Evolutionary conservation across 2,888 invertebrate species (phyloP), one percentile per base, ranked within the genome.

Genomic region (Microplitis deprimator): DNA sequence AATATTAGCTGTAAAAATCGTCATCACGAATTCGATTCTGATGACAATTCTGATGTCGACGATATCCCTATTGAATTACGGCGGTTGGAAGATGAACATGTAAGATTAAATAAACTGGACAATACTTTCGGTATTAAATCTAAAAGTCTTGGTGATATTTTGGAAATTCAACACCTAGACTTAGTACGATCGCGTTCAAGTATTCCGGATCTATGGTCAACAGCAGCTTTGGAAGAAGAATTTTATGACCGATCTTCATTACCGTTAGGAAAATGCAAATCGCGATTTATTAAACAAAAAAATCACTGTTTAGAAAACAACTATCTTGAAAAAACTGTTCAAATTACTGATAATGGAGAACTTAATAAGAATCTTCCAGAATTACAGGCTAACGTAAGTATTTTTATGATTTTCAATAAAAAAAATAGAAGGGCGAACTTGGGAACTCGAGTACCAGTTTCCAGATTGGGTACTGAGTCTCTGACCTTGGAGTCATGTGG

Each of bases 31-130:
- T 82, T 82, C 70, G 87, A 88, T 71, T 84, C 85, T 73, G 89
- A 89, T 80, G 92, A 93, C 81, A 92, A 92, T 83, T 93, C 92
- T 78, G 92, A 92, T 85, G 90, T 92, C 38, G 95, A 94, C 84
- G 96, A 97, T 87, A 91, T 97, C 80, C 97, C 96, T 2, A 97
- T 97, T 76, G 97, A 97, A 90, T 90, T 97, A 75, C 92, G 97
- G 41, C 93, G 96, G 61, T 91, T 97, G 77, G 95, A 96, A 86
- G 93, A 93, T 81, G 92, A 92, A 79, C 92, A 92, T 74, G 75
- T 82, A 4, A 83, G 78, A 38, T 74, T 85, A 39, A 84, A 79
- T 70, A 87, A 86, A 50, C 76, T 78, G 40, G 76, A 76, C 38
- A 79, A 80, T 13, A 69, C 73, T 13, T 73, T 74, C 29, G 93